Percentiles rank a stretch among this genome's conserved stretches.
Conservation (phyloP, 2,888 invertebrate species). For the Dorcus hopei region DNA sequence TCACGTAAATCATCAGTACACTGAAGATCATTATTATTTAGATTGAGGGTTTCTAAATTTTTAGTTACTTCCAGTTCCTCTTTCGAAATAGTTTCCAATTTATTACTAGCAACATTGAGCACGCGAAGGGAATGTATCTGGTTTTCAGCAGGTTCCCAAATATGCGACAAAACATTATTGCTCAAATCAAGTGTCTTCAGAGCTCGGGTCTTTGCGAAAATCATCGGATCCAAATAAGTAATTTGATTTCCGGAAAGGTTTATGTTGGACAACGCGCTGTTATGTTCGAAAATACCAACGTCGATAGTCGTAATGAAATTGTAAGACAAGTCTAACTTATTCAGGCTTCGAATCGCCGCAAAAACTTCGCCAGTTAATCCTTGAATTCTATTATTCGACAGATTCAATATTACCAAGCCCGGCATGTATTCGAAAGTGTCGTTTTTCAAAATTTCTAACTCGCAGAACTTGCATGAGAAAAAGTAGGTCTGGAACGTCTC, state of each 20-base stretch:
- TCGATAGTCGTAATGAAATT: slow-evolving; percentile 64
- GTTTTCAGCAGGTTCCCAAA: slow-evolving; percentile 52
- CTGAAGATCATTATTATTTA: slow-evolving; percentile 64
- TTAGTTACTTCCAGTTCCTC: slow-evolving; percentile 59
- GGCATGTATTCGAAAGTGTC: slow-evolving; percentile 71
- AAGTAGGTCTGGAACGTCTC: slow-evolving; percentile 63
- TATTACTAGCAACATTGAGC: slow-evolving; percentile 56
- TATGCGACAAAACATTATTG: slow-evolving; percentile 61
- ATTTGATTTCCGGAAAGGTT: slow-evolving; percentile 73
- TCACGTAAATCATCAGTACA: slow-evolving; percentile 67
- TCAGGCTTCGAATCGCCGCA: slow-evolving; percentile 56
- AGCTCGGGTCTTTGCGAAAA: slow-evolving; percentile 62
- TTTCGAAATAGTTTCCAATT: slow-evolving; percentile 55
- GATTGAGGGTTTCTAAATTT: slow-evolving; percentile 58
- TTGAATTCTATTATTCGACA: slow-evolving; percentile 60
- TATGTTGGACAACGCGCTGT: slow-evolving; percentile 62
- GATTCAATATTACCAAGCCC: slow-evolving; percentile 62
- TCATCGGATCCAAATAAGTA: slow-evolving; percentile 61
- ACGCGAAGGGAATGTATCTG: slow-evolving; percentile 43
- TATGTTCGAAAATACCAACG: slow-evolving; percentile 63
- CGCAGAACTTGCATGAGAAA: slow-evolving; percentile 73
- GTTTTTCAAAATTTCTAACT: slow-evolving; percentile 60
- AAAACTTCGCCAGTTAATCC: slow-evolving; percentile 58
- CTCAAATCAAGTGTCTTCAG: slow-evolving; percentile 69
- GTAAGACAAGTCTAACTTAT: slow-evolving; percentile 68